phyloP scores from a whole-genome alignment of 2,888 invertebrate species.

The Drosophila histrio region DNA sequence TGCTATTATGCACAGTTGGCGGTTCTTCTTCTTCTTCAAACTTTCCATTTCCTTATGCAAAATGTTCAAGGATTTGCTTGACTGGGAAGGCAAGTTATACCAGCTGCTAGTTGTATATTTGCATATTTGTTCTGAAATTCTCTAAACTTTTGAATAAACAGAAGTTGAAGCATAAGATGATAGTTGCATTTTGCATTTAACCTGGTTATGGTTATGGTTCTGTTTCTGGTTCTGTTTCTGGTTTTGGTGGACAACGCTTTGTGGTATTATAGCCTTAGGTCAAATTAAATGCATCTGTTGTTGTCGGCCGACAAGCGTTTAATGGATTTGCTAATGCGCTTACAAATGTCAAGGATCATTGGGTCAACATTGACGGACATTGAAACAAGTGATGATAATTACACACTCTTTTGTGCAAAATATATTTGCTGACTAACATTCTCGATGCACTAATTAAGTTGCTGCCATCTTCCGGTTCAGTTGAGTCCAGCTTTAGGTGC shows the following conservation, averaged over 20 bases:
- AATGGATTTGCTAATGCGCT: slow-evolving; percentile 19
- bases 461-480: background rate
- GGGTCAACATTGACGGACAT: slow-evolving; percentile 1
- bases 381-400: slow-evolving; percentile 35
- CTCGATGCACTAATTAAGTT: slow-evolving; percentile 26
- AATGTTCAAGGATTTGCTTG: slow-evolving; percentile 16
- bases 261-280: background rate
- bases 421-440: slow-evolving; percentile 46
- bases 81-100: background rate
- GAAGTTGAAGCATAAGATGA: slow-evolving; percentile 1
- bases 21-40: slow-evolving; percentile 1
- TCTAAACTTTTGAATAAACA: slow-evolving; percentile 32
- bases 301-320: slow-evolving; percentile 18
- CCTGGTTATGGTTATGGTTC: background rate
- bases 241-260: slow-evolving; percentile 5
- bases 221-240: background rate
- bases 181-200: slow-evolving; percentile 18
- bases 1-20: slow-evolving; percentile 6
- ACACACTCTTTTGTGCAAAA: slow-evolving; percentile 32
- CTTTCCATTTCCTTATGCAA: slow-evolving; percentile 26
- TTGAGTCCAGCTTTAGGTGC: slow-evolving; percentile 19
- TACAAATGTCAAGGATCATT: slow-evolving; percentile 23
- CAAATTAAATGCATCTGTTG: slow-evolving; percentile 34
- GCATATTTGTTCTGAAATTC: slow-evolving; percentile 35
- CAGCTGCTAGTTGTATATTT: slow-evolving; percentile 30